Evolutionary conservation across 2,113 vertebrate genomes (phyloP).

Genomic region (Nyctereutes procyonoides): DNA sequence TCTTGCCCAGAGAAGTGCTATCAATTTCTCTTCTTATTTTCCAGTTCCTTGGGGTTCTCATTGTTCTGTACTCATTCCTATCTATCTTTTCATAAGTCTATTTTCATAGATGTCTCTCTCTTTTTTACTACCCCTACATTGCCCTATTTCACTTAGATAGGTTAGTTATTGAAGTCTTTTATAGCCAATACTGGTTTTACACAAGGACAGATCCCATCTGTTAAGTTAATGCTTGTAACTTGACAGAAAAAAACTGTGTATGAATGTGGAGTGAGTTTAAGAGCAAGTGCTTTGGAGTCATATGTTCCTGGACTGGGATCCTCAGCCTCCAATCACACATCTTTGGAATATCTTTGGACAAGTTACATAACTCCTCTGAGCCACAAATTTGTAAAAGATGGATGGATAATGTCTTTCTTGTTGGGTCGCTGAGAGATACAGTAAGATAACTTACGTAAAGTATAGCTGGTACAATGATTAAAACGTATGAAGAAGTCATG

Average conservation of each 20-base stretch:
- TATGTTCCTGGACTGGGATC: neutral
- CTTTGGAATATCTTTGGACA: neutral
- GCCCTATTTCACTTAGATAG: conserved; percentile 52
- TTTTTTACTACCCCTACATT: neutral
- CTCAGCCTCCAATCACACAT: neutral
- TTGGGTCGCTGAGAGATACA: neutral
- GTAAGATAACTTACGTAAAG: neutral
- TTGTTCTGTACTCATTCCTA: conserved; percentile 56
- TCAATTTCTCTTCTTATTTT: conserved; percentile 71
- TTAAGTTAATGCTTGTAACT: conserved; percentile 53
- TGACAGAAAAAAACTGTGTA: neutral
- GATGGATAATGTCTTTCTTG: conserved; percentile 5
- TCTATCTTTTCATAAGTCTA: neutral
- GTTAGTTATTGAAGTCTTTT: conserved; percentile 52
- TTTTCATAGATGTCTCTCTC: conserved; percentile 30
- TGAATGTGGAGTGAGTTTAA: neutral
- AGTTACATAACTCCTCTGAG: neutral
- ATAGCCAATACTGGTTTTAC: conserved; percentile 15
- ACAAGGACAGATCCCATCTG: neutral
- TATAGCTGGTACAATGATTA: neutral
- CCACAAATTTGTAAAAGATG: conserved; percentile 41
- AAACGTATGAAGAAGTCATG: neutral
- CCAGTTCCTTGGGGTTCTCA: conserved; percentile 61
- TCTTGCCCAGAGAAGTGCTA: conserved; percentile 51
- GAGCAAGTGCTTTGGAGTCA: neutral